These are phyloP conservation scores for Allobates femoralis DNA, from an alignment of 2,797 vertebrate species.

Conservation along the genomic window DNA sequence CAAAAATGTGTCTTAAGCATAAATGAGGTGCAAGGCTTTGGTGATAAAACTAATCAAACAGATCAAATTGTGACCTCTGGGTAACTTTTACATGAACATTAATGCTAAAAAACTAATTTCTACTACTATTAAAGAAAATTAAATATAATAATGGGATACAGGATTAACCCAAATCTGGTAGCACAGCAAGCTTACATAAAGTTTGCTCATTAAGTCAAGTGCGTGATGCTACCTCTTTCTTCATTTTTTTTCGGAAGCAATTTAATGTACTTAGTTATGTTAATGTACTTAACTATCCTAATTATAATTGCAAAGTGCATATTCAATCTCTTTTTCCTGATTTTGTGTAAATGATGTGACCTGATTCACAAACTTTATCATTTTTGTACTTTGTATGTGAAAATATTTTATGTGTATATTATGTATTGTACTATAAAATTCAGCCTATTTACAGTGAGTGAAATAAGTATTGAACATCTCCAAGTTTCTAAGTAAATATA, in stretches of 20 bases:
- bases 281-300: slow-evolving; percentile 48
- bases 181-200: slow-evolving; percentile 60
- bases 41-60: too few species aligned
- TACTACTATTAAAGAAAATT: neutral
- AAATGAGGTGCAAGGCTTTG: too few species aligned
- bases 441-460: neutral
- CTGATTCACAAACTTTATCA: neutral
- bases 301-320: slow-evolving; percentile 46
- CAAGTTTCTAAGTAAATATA: too few species aligned
- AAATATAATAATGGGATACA: neutral
- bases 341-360: slow-evolving; percentile 28
- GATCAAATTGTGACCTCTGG: neutral
- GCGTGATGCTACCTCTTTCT: neutral
- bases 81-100: neutral
- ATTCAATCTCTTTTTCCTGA: slow-evolving; percentile 60
- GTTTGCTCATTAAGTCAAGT: slow-evolving; percentile 54
- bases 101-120: neutral
- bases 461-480: too few species aligned
- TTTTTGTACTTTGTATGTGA: neutral
- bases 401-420: neutral
- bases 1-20: too few species aligned
- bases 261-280: slow-evolving; percentile 32
- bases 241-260: slow-evolving; percentile 4
- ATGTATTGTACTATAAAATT: neutral
- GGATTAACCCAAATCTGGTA: neutral